Conservation (phyloP, 2,888 invertebrate genomes). For the Holacanthella duospinosa region DNA sequence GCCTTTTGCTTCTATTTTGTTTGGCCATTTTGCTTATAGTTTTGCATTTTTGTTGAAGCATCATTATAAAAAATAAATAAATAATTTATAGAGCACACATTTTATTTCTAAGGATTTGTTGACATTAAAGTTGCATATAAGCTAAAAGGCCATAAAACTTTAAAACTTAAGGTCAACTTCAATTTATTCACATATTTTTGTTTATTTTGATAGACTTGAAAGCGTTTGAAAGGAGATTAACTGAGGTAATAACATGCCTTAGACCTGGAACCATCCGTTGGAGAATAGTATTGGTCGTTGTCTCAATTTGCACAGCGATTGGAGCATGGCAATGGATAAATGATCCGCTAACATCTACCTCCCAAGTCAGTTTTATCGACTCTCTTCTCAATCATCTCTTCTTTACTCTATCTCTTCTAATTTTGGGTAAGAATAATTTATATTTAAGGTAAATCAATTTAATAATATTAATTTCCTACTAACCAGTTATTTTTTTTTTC, state of each 20-base stretch:
- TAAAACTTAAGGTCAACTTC: neutral
- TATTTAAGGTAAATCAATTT: too few species aligned
- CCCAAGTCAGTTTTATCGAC: conserved; percentile 80
- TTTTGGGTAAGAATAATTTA: conserved; percentile 61
- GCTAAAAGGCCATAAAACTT: too few species aligned
- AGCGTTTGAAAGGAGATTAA: conserved; percentile 91
- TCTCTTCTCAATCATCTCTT: conserved; percentile 88
- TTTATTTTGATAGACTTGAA: conserved; percentile 70
- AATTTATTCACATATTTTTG: neutral
- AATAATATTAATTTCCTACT: neutral
- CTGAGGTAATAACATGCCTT: conserved; percentile 91
- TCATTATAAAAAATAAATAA: too few species aligned
- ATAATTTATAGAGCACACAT: too few species aligned
- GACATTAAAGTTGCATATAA: too few species aligned
- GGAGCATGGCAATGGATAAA: conserved; percentile 94
- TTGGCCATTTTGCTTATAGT: neutral
- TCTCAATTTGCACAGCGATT: conserved; percentile 80
- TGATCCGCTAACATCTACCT: conserved; percentile 73
- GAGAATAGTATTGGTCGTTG: conserved; percentile 78
- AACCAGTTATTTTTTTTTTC: neutral
- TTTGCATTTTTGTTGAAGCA: neutral
- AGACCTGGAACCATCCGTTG: conserved; percentile 90
- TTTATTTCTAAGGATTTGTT: neutral
- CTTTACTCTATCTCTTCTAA: conserved; percentile 76
- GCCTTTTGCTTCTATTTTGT: too few species aligned